Conservation (phyloP, 2,113 vertebrate genomes). For the Hipposideros armiger region DNA sequence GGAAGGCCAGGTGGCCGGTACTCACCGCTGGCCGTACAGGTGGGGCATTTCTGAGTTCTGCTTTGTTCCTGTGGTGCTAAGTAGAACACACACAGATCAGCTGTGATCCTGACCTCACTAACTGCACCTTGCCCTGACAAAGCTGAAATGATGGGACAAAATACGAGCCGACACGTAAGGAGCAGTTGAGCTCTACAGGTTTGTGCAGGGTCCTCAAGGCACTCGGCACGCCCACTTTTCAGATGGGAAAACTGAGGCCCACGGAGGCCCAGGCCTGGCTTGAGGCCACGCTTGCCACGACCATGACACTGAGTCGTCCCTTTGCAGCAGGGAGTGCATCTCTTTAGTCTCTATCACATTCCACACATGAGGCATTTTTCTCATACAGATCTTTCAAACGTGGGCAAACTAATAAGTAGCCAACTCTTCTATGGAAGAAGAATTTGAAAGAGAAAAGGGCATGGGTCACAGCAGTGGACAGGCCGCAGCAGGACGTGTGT, state of each 20-base stretch:
- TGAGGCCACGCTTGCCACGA: background rate
- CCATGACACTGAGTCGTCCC: accelerated
- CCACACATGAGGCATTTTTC: background rate
- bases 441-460: background rate
- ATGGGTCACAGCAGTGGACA: background rate
- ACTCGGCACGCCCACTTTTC: accelerated
- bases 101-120: background rate
- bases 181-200: accelerated
- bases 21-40: too few relatives aligned
- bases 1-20: too few relatives aligned
- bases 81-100: background rate
- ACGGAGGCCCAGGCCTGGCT: background rate
- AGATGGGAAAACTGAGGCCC: background rate
- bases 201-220: accelerated
- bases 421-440: background rate
- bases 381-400: background rate
- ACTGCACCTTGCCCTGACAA: too few relatives aligned
- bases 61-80: background rate
- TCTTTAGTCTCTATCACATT: background rate
- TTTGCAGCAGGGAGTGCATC: background rate
- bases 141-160: background rate
- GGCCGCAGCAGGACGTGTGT: too few relatives aligned
- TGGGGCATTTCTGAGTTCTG: background rate
- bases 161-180: accelerated
- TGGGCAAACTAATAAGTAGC: background rate